phyloP scores from a whole-genome alignment of 2,888 invertebrate genomes.

The Candidula unifasciata region DNA sequence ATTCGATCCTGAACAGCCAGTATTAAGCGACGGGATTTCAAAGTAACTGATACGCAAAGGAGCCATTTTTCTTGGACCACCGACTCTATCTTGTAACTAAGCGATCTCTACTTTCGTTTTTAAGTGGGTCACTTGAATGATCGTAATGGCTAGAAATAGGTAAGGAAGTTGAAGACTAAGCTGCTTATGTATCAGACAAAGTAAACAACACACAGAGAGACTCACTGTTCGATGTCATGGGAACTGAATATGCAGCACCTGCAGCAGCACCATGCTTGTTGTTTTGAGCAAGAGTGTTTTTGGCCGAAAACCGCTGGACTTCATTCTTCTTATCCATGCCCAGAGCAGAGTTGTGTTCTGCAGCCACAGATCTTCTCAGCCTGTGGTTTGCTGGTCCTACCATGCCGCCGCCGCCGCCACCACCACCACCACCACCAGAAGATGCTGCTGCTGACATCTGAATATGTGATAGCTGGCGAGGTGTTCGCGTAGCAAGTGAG shows the following conservation, averaged over 20 bases:
- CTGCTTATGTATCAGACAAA: too few relatives aligned
- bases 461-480: conserved; percentile 35
- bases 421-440: conserved; percentile 30
- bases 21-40: too few relatives aligned
- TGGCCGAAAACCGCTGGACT: conserved; percentile 11
- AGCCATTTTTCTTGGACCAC: too few relatives aligned
- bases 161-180: too few relatives aligned
- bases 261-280: neutral
- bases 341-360: neutral
- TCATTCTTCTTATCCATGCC: neutral
- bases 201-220: neutral
- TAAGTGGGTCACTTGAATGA: too few relatives aligned
- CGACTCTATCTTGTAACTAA: too few relatives aligned
- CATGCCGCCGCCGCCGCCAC: conserved; percentile 45
- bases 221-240: neutral
- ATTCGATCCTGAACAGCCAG: too few relatives aligned
- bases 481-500: conserved; percentile 49
- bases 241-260: neutral
- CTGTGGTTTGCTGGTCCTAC: conserved; percentile 40
- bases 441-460: conserved; percentile 34
- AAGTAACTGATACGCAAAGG: too few relatives aligned
- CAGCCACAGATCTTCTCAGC: conserved; percentile 24
- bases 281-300: conserved; percentile 1
- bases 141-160: too few relatives aligned
- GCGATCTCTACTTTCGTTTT: too few relatives aligned